Conservation (phyloP, 2,113 vertebrate species). For the Coreoperca whiteheadi region DNA sequence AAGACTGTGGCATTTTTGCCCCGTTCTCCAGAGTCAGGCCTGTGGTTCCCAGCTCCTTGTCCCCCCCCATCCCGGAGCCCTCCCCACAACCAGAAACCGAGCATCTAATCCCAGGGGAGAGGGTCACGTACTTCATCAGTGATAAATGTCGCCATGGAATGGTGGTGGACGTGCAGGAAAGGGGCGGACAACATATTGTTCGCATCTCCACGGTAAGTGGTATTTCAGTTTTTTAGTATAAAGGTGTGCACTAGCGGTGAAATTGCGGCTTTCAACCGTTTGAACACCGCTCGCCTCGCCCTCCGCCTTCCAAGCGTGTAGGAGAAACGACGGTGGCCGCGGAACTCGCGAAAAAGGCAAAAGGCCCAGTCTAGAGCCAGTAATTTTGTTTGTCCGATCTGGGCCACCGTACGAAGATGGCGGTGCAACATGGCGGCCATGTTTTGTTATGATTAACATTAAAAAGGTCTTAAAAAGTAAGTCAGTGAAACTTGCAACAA, state of each 20-base stretch:
- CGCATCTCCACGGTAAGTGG: constrained; percentile 78
- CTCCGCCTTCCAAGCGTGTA: no score
- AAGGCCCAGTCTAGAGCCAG: no score
- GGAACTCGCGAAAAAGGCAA: no score
- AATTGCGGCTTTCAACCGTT: no score
- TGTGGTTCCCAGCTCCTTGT: rapidly evolving
- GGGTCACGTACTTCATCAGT: constrained; percentile 79
- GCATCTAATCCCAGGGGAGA: constrained; percentile 80
- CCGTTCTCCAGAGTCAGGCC: constrained; percentile 82
- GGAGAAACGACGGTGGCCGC: no score
- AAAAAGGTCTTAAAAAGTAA: neutral
- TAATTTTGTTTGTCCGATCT: no score
- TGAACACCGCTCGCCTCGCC: no score
- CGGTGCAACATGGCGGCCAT: no score
- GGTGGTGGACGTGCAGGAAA: constrained; percentile 75
- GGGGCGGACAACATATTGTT: constrained; percentile 39
- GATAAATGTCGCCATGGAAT: constrained; percentile 76
- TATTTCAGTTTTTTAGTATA: neutral
- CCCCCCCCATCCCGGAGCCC: rapidly evolving
- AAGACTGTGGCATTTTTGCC: constrained; percentile 82
- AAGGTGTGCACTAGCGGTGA: neutral
- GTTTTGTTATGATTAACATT: neutral
- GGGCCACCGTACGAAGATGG: no score
- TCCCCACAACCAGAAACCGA: neutral
- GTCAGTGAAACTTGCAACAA: no score